Conservation (phyloP, 2,888 invertebrate genomes). For the Ashinkailepas kermadecensis region DNA sequence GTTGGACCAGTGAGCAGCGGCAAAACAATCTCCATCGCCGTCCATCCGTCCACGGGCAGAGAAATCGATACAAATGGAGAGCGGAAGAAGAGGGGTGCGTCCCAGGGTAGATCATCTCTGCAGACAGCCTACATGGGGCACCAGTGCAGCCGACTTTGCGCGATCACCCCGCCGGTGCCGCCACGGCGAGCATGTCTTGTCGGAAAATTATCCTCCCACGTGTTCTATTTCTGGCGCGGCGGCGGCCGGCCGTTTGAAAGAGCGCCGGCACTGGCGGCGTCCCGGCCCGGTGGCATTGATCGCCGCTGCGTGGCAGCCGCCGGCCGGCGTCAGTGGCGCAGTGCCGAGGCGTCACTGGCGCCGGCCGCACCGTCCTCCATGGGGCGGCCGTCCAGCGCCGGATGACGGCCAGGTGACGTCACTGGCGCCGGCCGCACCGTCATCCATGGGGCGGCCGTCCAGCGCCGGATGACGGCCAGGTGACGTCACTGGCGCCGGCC, state of each 20-base stretch:
- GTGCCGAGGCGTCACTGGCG: neutral
- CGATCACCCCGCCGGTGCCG: too few relatives aligned
- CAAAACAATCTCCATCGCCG: too few relatives aligned
- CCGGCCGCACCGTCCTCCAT: neutral
- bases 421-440: too few relatives aligned
- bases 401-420: neutral
- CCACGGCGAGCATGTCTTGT: neutral
- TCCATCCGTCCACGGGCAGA: too few relatives aligned
- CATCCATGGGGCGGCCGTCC: too few relatives aligned
- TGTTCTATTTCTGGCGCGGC: neutral
- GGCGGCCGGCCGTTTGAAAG: neutral
- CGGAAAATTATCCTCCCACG: neutral
- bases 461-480: neutral
- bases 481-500: neutral
- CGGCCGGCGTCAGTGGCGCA: neutral
- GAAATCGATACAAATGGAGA: too few relatives aligned
- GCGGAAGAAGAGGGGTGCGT: too few relatives aligned
- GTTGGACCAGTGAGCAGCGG: too few relatives aligned
- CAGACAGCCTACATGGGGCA: too few relatives aligned
- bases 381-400: too few relatives aligned
- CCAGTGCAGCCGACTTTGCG: too few relatives aligned
- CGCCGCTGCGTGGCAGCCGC: neutral
- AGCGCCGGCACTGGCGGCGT: neutral
- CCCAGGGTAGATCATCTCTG: too few relatives aligned
- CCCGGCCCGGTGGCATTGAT: neutral